Evolutionary conservation across 2,888 invertebrate genomes (phyloP), one percentile per base, ranked within the genome.

Genomic region (Drymonia ruficornis): DNA sequence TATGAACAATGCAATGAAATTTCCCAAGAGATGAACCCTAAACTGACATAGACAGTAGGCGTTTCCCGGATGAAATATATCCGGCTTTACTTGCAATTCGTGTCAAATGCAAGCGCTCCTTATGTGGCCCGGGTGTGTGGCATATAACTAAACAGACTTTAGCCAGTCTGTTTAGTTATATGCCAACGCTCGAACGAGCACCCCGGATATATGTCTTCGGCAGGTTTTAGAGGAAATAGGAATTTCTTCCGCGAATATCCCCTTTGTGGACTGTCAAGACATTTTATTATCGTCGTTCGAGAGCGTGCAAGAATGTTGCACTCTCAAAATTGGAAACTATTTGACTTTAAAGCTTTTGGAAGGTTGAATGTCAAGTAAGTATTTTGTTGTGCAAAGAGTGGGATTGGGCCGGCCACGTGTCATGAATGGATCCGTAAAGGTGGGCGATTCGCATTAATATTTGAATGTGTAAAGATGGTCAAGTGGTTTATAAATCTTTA

Each of bases 31-130:
- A 31, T 31, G 11, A 12, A 9, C 11, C 31, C 31, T 31, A 11
- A 31, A 11, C 40, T 40, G 40, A n/a, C n/a, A 43, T 5, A 43
- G 43, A 13, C 19, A 47, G 64, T 55, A 40, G 45, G 51, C 58
- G 56, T 55, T 53, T 6, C 54, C 58, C 53, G 53, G 50, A 36
- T 58, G 52, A 61, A 64, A 59, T 66, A 59, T 56, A 56, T 47
- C 50, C 53, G 56, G 53, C 56, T 53, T 65, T 65, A 50, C 43
- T 58, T 49, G 57, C 59, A 67, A 74, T 70, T 69, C 74, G 70
- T 69, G 68, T 71, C 70, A 69, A 62, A 63, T 61, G 60, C 74
- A 73, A 65, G 65, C 57, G 53, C 60, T 58, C 55, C 59, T 63
- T 67, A 54, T 59, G 60, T 52, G 28, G 23, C n/a, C 43, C 38